phyloP scores from a whole-genome alignment of 2,888 invertebrate genomes.

The Eupithecia abbreviata region DNA sequence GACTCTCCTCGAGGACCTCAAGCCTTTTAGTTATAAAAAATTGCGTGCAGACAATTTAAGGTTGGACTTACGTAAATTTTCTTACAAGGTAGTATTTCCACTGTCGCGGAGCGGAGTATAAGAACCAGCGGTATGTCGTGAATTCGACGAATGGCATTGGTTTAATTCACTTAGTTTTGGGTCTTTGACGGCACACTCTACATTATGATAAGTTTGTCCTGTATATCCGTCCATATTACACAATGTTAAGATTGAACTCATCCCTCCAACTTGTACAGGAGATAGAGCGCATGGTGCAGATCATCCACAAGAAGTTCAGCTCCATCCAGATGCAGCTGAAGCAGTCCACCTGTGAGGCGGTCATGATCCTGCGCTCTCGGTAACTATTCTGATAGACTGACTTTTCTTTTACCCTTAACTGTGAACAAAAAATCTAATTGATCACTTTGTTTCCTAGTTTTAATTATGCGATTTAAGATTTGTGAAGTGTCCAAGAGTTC shows the following conservation, averaged over 20 bases:
- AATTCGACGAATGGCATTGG: background rate
- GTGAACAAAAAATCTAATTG: too few relatives aligned
- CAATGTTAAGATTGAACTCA: background rate
- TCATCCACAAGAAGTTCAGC: constrained; percentile 99
- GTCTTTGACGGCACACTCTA: background rate
- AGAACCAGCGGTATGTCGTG: background rate
- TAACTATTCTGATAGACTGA: constrained; percentile 44
- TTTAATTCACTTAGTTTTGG: background rate
- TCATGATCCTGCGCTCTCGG: constrained; percentile 97
- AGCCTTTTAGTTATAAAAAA: too few relatives aligned
- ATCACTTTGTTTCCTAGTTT: too few relatives aligned
- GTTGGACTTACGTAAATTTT: too few relatives aligned
- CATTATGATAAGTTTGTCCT: background rate
- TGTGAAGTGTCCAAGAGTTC: too few relatives aligned
- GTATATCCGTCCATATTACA: background rate
- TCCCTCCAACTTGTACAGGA: constrained; percentile 79
- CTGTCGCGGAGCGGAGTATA: background rate
- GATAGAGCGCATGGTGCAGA: constrained; percentile 99
- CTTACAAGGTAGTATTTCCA: background rate
- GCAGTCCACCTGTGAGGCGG: constrained; percentile 99
- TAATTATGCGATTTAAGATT: too few relatives aligned
- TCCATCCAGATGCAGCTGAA: constrained; percentile 99
- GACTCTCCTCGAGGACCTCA: too few relatives aligned
- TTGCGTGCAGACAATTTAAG: too few relatives aligned
- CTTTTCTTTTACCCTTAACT: too few relatives aligned